Conservation (phyloP, 2,888 invertebrate genomes). For the Leptopilina myrica region DNA sequence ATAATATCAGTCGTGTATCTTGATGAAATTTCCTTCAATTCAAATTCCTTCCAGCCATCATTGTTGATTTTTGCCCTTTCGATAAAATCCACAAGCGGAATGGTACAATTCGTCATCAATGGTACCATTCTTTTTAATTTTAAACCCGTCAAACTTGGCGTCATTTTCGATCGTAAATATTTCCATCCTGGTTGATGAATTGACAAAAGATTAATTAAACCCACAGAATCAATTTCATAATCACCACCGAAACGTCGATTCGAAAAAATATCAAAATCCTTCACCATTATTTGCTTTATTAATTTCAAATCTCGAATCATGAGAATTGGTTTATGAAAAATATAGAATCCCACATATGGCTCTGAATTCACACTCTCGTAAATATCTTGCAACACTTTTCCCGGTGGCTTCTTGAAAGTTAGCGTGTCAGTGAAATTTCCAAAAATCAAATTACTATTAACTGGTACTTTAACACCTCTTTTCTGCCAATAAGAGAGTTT, state of each 20-base stretch:
- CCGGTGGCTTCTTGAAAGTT: slow-evolving; percentile 61
- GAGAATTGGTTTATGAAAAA: slow-evolving; percentile 76
- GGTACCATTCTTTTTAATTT: slow-evolving; percentile 66
- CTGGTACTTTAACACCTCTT: slow-evolving; percentile 61
- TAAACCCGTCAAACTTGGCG: slow-evolving; percentile 65
- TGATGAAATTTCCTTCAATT: slow-evolving; percentile 60
- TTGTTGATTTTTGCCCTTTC: slow-evolving; percentile 49
- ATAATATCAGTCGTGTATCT: slow-evolving; percentile 64
- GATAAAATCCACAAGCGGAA: slow-evolving; percentile 61
- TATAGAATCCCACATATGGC: slow-evolving; percentile 76
- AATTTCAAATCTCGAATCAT: slow-evolving; percentile 75
- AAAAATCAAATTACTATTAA: slow-evolving; percentile 59
- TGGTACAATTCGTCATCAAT: slow-evolving; percentile 60
- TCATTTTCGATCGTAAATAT: slow-evolving; percentile 72
- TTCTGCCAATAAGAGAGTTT: slow-evolving; percentile 66
- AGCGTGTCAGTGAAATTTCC: slow-evolving; percentile 65
- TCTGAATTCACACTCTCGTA: slow-evolving; percentile 61
- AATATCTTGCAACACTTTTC: slow-evolving; percentile 61
- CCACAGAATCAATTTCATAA: slow-evolving; percentile 70
- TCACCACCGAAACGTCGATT: slow-evolving; percentile 75
- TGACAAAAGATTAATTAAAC: slow-evolving; percentile 72
- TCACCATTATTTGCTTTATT: slow-evolving; percentile 76
- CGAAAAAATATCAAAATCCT: slow-evolving; percentile 76
- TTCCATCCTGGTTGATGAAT: slow-evolving; percentile 78
- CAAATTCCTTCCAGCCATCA: slow-evolving; percentile 57